Evolutionary conservation across 2,113 vertebrate genomes (phyloP), one percentile per base, ranked within the genome.

Genomic region (Bathybates hornii): DNA sequence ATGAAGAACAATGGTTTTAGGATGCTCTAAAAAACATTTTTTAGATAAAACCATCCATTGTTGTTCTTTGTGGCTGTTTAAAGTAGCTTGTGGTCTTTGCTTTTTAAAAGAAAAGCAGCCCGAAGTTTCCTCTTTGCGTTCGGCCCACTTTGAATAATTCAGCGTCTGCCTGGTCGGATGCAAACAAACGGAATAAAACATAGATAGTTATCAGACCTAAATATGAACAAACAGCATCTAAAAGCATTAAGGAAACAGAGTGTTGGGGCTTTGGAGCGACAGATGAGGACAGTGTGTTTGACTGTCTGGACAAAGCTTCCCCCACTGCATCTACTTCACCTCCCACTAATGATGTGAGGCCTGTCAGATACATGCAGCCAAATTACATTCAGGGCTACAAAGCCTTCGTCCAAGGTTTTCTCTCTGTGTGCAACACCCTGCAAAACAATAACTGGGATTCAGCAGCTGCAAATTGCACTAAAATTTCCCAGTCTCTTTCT

Each of bases 401-500:
- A 94, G 92, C 89, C 83, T 81, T 29, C 80, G 81, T 93, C 90
- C 80, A 48, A 93, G 81, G 52, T 89, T 87, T 84, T 78, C 80
- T 89, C 86, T 93, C 32, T 87, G 87, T 87, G 80, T 59, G 88
- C 89, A 84, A 78, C 86, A 87, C 89, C 21, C 89, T 78, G 89
- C 89, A 89, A 91, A 94, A 94, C 93, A 94, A 94, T 93, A 93
- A 95, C 91, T 89, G 88, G 88, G 90, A 93, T 92, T 89, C 91
- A 91, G 92, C 94, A 90, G 94, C 94, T 93, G 94, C 94, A 95
- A 95, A 95, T 94, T 94, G 94, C 94, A 93, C 89, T 92, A 92
- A 95, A 92, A 93, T 93, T 85, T 91, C 79, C 91, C 88, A 90
- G 92, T 94, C 93, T 93, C 91, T 91, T 81, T 93, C 89, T 91